Percentiles rank a stretch among this genome's conserved stretches.
These are phyloP conservation scores for Perognathus longimembris DNA, from an alignment of 2,113 vertebrate species.

Conservation along the genomic window DNA sequence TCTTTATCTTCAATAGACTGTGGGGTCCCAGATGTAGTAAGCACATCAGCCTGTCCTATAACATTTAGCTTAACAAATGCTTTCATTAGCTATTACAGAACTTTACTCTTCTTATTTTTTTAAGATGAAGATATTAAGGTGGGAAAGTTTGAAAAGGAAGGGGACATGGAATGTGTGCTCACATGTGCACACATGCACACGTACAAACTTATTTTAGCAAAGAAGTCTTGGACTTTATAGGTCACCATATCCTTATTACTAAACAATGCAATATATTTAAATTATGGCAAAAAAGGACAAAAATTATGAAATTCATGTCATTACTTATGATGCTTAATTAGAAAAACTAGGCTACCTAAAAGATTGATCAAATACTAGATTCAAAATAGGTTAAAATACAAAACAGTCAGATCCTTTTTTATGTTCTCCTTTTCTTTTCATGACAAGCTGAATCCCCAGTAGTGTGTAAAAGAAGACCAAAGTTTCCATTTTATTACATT, in stretches of 20 bases:
- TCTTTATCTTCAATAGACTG: not conserved
- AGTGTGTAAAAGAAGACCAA: not conserved
- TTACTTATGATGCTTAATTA: constrained; percentile 2
- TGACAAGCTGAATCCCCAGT: not conserved
- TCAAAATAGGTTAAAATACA: not conserved
- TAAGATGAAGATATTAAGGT: not conserved
- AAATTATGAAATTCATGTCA: not conserved
- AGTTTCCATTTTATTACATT: not conserved
- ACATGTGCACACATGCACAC: no score
- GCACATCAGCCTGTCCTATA: not conserved
- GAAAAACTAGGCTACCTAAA: not conserved
- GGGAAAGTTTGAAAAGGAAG: not conserved
- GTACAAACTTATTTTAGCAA: not conserved
- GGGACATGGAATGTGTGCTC: no score
- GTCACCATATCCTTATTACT: not conserved
- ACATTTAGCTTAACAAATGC: not conserved
- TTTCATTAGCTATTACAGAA: not conserved
- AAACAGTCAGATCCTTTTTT: not conserved
- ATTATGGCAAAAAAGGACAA: not conserved
- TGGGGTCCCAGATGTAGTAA: not conserved
- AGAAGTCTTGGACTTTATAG: not conserved
- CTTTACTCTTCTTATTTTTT: not conserved
- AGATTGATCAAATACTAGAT: not conserved
- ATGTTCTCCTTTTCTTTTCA: not conserved
- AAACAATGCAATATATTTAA: not conserved